These are phyloP conservation scores for Drosophila kanekoi DNA, from an alignment of 2,888 invertebrate species.

Conservation along the genomic window DNA sequence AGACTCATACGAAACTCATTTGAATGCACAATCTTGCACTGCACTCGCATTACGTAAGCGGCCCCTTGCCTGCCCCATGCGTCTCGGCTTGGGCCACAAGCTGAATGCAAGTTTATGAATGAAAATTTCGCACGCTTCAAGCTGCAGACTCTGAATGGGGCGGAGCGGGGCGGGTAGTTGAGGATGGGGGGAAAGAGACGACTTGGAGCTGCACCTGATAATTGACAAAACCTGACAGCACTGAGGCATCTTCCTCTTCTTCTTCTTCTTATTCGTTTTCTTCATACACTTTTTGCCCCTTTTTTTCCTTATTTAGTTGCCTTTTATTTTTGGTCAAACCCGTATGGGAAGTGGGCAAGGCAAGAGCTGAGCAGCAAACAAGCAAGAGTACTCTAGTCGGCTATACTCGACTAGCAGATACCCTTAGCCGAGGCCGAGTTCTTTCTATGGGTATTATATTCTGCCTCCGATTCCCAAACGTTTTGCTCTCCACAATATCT, in stretches of 20 bases:
- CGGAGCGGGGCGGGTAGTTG: not conserved
- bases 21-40: constrained; percentile 42
- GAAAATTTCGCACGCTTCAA: constrained; percentile 70
- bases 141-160: constrained; percentile 25
- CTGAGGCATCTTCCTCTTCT: constrained; percentile 17
- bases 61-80: not conserved
- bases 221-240: constrained; percentile 79
- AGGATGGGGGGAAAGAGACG: not conserved
- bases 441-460: no score
- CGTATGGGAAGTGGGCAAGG: constrained; percentile 64
- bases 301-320: not conserved
- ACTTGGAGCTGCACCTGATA: constrained; percentile 63
- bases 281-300: constrained; percentile 8
- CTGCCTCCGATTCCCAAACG: no score
- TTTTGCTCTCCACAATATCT: no score
- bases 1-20: constrained; percentile 67
- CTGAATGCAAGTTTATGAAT: constrained; percentile 68
- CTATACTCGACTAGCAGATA: no score
- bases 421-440: not conserved
- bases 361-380: constrained; percentile 18
- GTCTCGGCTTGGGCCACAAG: constrained; percentile 13
- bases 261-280: constrained; percentile 15
- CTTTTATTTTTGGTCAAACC: constrained; percentile 32
- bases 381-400: no score
- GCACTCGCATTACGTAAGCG: constrained; percentile 36